These are phyloP conservation scores for Alsophila aescularia DNA, from an alignment of 2,888 invertebrate genomes.

Conservation along the genomic window DNA sequence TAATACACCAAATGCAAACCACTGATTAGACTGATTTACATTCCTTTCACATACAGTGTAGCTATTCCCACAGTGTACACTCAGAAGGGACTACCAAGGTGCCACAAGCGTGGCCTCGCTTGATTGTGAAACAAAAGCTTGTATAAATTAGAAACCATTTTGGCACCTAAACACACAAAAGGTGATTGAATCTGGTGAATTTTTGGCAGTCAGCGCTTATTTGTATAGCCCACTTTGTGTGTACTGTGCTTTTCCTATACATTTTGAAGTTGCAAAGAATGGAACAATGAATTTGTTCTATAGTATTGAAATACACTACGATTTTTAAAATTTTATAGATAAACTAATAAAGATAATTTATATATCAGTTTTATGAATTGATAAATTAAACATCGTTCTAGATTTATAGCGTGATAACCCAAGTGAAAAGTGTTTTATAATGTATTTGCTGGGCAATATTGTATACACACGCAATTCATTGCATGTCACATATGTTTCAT, in stretches of 20 bases:
- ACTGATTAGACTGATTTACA: slow-evolving; percentile 64
- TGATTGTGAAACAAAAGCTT: not conserved
- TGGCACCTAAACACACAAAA: no score
- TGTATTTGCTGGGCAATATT: slow-evolving; percentile 37
- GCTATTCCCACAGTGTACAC: slow-evolving; percentile 28
- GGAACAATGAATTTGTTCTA: not conserved
- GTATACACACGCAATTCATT: slow-evolving; percentile 47
- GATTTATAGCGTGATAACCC: slow-evolving; percentile 33
- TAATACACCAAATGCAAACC: slow-evolving; percentile 51
- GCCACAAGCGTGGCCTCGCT: not conserved
- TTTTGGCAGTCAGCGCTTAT: not conserved
- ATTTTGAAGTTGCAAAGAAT: slow-evolving; percentile 31
- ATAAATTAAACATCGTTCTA: slow-evolving; percentile 37
- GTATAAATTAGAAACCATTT: not conserved
- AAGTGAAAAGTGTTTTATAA: slow-evolving; percentile 24
- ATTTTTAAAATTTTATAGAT: slow-evolving; percentile 29
- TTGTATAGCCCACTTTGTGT: not conserved
- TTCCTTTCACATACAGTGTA: slow-evolving; percentile 48
- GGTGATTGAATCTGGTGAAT: no score
- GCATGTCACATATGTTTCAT: slow-evolving; percentile 59
- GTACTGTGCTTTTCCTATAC: slow-evolving; percentile 27
- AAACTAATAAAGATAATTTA: slow-evolving; percentile 23
- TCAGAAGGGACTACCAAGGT: not conserved
- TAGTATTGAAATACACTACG: slow-evolving; percentile 29
- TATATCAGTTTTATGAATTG: slow-evolving; percentile 32